Evolutionary conservation across 2,888 invertebrate species (phyloP).

Genomic region (Congeria kusceri): DNA sequence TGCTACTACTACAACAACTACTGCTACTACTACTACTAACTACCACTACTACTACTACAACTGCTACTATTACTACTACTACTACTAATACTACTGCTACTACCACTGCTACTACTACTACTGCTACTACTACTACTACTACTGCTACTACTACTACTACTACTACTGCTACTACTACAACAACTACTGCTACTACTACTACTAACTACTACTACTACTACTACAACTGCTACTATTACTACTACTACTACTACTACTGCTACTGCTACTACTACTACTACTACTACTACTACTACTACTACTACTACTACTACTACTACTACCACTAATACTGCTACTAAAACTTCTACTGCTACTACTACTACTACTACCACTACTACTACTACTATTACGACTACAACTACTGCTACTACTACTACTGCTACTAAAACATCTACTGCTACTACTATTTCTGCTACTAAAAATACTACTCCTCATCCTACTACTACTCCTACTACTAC

Average conservation of each 20-base stretch:
- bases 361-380: too few relatives aligned
- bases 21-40: conserved; percentile 13
- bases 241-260: background rate
- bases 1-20: conserved; percentile 35
- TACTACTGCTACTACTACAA: conserved; percentile 33
- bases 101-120: conserved; percentile 12
- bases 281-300: conserved; percentile 5
- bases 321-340: background rate
- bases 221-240: background rate
- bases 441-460: too few relatives aligned
- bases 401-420: too few relatives aligned
- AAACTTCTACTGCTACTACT: too few relatives aligned
- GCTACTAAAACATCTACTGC: too few relatives aligned
- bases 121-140: conserved; percentile 4
- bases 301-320: conserved; percentile 1
- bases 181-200: conserved; percentile 12
- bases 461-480: too few relatives aligned
- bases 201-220: background rate
- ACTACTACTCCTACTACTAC: too few relatives aligned
- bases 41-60: background rate
- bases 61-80: conserved; percentile 18
- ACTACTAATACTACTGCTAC: background rate
- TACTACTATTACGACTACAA: too few relatives aligned
- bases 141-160: conserved; percentile 39
- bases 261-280: background rate